phyloP scores from a whole-genome alignment of 2,113 vertebrate species.

The Rousettus leschenaultii region DNA sequence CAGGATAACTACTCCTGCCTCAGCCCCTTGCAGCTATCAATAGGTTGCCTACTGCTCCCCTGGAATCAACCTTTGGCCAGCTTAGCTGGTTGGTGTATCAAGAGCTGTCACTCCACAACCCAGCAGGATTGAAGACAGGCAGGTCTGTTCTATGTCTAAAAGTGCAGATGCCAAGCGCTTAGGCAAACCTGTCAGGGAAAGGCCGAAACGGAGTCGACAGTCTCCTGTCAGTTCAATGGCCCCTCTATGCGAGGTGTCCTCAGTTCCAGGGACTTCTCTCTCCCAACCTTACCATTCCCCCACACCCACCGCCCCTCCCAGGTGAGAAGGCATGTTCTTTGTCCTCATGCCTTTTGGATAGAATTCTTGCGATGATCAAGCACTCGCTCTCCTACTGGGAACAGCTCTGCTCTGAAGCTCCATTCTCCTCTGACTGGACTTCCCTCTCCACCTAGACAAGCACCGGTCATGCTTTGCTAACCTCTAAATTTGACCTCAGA shows the following conservation, averaged over 20 bases:
- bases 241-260: not conserved
- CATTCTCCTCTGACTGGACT: not conserved
- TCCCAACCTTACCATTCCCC: not conserved
- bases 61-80: conserved; percentile 16
- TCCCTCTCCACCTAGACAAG: not conserved
- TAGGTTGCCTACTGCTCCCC: not conserved
- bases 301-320: not conserved
- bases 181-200: not conserved
- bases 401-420: not conserved
- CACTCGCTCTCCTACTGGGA: not conserved
- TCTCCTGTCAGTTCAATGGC: not conserved
- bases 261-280: conserved; percentile 22
- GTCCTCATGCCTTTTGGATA: not conserved
- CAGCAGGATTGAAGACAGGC: conserved; percentile 21
- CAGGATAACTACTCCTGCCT: not conserved
- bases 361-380: conserved; percentile 16
- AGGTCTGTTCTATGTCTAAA: conserved; percentile 7
- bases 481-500: conserved; percentile 11
- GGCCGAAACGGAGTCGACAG: conserved; percentile 9
- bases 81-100: conserved; percentile 37
- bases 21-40: not conserved
- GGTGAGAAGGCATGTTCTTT: conserved; percentile 7
- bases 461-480: conserved; percentile 5
- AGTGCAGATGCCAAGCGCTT: conserved; percentile 7
- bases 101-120: not conserved